Evolutionary conservation across 2,113 vertebrate species (phyloP).

Genomic region (Cnemophilus loriae): DNA sequence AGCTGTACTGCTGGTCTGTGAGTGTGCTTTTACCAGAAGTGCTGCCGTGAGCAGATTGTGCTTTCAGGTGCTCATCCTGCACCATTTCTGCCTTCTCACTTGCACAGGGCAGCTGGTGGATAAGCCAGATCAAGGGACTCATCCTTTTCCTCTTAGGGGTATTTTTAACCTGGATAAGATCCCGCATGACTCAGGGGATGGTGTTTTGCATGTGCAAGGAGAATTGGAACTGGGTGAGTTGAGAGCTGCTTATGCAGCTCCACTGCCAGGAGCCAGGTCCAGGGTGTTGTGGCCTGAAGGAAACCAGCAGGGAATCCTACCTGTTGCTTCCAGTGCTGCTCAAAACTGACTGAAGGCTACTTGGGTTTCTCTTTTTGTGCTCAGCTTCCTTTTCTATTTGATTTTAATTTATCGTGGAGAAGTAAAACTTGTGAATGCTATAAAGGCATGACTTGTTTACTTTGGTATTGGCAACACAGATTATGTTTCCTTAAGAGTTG

Average conservation of each 20-base stretch:
- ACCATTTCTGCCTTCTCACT: neutral
- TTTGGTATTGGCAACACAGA: neutral
- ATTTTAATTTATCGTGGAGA: neutral
- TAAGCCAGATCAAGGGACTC: constrained; percentile 23
- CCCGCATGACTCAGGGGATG: neutral
- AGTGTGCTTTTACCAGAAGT: neutral
- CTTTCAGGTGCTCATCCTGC: neutral
- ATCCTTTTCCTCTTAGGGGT: constrained; percentile 33
- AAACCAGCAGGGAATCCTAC: neutral
- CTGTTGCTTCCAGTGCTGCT: neutral
- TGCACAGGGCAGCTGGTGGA: neutral
- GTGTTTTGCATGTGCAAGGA: neutral
- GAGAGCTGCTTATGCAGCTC: neutral
- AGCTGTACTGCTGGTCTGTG: neutral
- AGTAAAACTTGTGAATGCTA: neutral
- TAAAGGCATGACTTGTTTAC: neutral
- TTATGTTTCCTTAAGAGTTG: neutral
- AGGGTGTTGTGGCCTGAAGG: neutral
- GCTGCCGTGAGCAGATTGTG: neutral
- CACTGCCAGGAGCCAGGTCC: neutral
- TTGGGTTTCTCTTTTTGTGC: neutral
- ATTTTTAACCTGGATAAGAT: constrained; percentile 28
- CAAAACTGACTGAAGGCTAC: neutral
- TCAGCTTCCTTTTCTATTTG: neutral
- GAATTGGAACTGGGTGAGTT: neutral